Evolutionary conservation across 2,797 vertebrate species (phyloP).

Genomic region (Champsocephalus esox): DNA sequence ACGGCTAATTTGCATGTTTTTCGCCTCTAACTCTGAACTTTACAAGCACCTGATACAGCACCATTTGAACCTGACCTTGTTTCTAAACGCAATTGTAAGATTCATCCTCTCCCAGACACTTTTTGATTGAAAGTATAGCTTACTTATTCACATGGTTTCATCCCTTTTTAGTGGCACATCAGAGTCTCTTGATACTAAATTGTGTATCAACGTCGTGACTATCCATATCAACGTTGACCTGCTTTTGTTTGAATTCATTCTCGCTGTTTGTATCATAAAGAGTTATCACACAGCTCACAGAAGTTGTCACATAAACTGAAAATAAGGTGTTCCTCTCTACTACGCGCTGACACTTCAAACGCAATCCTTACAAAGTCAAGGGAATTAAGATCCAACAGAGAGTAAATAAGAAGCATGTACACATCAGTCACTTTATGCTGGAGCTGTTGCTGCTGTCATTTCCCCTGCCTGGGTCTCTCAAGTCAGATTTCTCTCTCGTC

Average conservation of each 20-base stretch:
- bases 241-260: constrained; percentile 30
- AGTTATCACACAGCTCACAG: constrained; percentile 18
- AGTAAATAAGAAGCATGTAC: constrained; percentile 54
- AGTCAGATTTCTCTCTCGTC: constrained; percentile 15
- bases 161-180: constrained; percentile 2
- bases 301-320: constrained; percentile 43
- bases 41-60: neutral
- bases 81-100: neutral
- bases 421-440: constrained; percentile 42
- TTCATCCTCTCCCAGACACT: neutral
- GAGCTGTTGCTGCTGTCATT: constrained; percentile 41
- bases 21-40: neutral
- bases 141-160: neutral
- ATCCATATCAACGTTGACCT: constrained; percentile 16
- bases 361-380: constrained; percentile 26
- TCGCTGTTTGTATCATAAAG: constrained; percentile 18
- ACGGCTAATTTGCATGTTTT: constrained; percentile 38
- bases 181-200: neutral
- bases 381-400: constrained; percentile 44
- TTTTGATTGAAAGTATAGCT: neutral
- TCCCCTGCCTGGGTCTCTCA: constrained; percentile 41
- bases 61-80: neutral
- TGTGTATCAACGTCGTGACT: constrained; percentile 5
- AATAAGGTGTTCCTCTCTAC: constrained; percentile 28
- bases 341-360: constrained; percentile 50